These are phyloP conservation scores for Chitala chitala DNA, from an alignment of 2,113 vertebrate species.

Conservation along the genomic window DNA sequence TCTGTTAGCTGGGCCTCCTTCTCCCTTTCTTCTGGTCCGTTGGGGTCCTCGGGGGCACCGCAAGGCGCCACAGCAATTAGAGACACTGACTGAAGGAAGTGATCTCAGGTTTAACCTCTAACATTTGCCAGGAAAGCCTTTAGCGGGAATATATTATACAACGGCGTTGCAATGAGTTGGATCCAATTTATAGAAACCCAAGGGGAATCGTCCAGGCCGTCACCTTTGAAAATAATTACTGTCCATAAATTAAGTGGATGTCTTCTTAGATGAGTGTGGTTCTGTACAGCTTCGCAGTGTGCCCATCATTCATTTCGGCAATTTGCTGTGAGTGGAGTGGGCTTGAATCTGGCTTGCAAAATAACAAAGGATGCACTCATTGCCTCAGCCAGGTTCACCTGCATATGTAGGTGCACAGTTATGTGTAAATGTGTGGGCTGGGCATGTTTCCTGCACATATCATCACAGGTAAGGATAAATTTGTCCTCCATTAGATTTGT, in stretches of 20 bases:
- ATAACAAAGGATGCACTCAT: neutral
- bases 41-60: conserved; percentile 1
- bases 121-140: conserved; percentile 20
- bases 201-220: conserved; percentile 27
- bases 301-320: neutral
- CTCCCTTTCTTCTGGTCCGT: neutral
- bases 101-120: conserved; percentile 40
- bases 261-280: conserved; percentile 25
- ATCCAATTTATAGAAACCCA: conserved; percentile 36
- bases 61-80: conserved; percentile 40
- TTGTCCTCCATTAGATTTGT: no score
- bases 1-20: conserved; percentile 28
- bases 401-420: neutral
- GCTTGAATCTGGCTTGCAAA: neutral
- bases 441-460: neutral
- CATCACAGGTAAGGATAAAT: neutral
- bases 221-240: conserved; percentile 47
- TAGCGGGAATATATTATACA: conserved; percentile 43
- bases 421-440: neutral
- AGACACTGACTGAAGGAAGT: conserved; percentile 19
- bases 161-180: conserved; percentile 33
- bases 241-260: conserved; percentile 46
- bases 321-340: neutral
- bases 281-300: neutral
- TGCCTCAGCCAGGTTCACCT: neutral